Evolutionary conservation across 2,888 invertebrate genomes (phyloP), one percentile per base, ranked within the genome.

Genomic region (Nephrotoma guestfalica): DNA sequence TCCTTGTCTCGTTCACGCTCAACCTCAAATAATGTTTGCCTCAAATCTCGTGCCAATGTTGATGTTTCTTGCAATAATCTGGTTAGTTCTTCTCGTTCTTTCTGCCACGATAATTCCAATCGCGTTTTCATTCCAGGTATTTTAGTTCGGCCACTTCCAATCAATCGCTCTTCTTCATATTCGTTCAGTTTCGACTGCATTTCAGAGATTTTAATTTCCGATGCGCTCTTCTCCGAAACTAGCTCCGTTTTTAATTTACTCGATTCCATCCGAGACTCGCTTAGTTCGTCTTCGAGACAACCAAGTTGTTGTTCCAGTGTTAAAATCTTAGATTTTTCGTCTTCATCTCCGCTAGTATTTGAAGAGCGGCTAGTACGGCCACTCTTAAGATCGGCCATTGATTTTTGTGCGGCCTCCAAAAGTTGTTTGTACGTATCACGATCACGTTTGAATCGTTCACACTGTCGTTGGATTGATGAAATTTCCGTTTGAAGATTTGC

Each of bases 101-200:
- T 98, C 89, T 97, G 97, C 98, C 98, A 98, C 0, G 97, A 97
- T 15, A 98, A 92, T 90, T 98, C 97, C 93, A 98, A 95, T 86
- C 96, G 94, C 1, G 97, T 96, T 89, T 96, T 95, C 88, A 96
- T 92, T 4, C 97, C 97, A 0, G 96, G 96, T 88, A 97, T 95
- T 89, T 97, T 96, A 0, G 96, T 96, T 87, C 97, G 93, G 0
- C 97, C 97, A 41, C 96, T 95, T 15, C 95, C 95, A 42, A 98
- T 92, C 86, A 97, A 93, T 83, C 96, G 94, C 88, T 97, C 97
- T 91, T 98, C 98, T 91, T 98, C 97, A 89, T 97, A 93, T 94
- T 91, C 91, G 87, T 92, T 91, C 3, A 91, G 94, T 89, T 96
- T 94, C 0, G 97, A 97, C 89, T 96, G 96, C 94, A 97, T 94